Conservation (phyloP, 2,113 vertebrate genomes). For the Notothenia coriiceps region DNA sequence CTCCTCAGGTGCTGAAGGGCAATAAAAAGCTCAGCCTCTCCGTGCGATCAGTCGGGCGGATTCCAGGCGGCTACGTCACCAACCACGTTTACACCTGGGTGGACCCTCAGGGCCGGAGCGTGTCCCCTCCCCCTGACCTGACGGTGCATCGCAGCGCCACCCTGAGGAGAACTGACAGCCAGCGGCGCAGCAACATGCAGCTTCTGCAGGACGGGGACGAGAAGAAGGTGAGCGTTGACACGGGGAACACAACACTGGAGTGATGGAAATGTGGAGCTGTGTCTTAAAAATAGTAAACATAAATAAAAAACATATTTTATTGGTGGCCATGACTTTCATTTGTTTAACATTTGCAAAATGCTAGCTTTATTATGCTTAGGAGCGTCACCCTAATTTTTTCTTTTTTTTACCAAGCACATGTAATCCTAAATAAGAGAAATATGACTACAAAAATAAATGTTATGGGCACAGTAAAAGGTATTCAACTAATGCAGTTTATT, state of each 20-base stretch:
- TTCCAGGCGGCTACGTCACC: conserved; percentile 94
- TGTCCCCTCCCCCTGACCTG: conserved; percentile 90
- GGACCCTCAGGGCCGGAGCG: conserved; percentile 93
- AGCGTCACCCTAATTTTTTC: too few species aligned
- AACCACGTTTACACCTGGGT: conserved; percentile 99
- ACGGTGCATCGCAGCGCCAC: conserved; percentile 86
- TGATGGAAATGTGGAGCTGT: neutral
- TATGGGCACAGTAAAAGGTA: too few species aligned
- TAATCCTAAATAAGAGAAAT: too few species aligned
- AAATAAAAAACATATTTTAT: neutral
- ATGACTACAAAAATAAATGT: too few species aligned
- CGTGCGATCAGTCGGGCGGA: conserved; percentile 92
- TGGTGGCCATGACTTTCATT: neutral
- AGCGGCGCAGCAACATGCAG: conserved; percentile 91
- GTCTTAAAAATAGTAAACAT: too few species aligned
- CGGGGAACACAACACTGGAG: neutral
- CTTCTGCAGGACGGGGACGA: conserved; percentile 95
- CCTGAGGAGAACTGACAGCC: conserved; percentile 83
- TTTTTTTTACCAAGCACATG: too few species aligned
- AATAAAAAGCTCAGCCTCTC: conserved; percentile 94
- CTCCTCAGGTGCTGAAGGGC: conserved; percentile 92
- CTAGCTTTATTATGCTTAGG: too few species aligned
- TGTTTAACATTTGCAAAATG: neutral
- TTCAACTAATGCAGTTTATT: too few species aligned
- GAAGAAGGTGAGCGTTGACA: conserved; percentile 90